Conservation (phyloP, 2,888 invertebrate species). For the Pheosia tremula region DNA sequence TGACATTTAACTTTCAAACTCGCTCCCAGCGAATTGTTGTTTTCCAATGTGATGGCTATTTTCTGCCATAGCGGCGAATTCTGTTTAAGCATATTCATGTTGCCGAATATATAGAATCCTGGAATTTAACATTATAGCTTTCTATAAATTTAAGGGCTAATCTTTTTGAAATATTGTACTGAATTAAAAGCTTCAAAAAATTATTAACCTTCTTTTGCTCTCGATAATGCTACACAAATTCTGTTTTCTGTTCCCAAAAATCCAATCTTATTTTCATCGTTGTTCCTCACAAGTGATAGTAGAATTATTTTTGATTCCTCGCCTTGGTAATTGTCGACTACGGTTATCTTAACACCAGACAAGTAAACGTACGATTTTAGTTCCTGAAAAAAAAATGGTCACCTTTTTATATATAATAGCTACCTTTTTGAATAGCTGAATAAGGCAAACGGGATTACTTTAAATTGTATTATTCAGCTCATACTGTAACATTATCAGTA, state of each 20-base stretch:
- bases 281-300: slow-evolving; percentile 91
- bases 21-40: slow-evolving; percentile 70
- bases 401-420: too few relatives aligned
- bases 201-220: slow-evolving; percentile 80
- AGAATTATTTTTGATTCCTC: slow-evolving; percentile 91
- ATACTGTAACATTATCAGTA: too few relatives aligned
- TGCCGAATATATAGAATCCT: slow-evolving; percentile 89
- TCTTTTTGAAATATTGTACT: too few relatives aligned
- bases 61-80: slow-evolving; percentile 82
- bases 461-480: too few relatives aligned
- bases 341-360: slow-evolving; percentile 85
- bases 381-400: slow-evolving; percentile 51
- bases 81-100: slow-evolving; percentile 80
- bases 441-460: too few relatives aligned
- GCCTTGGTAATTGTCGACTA: slow-evolving; percentile 93
- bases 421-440: too few relatives aligned
- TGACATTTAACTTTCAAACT: slow-evolving; percentile 76
- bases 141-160: too few relatives aligned
- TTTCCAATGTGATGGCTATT: slow-evolving; percentile 75
- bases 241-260: slow-evolving; percentile 89
- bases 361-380: slow-evolving; percentile 58
- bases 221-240: slow-evolving; percentile 90
- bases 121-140: slow-evolving; percentile 15
- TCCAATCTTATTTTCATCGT: slow-evolving; percentile 86
- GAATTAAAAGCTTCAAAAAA: background rate